Evolutionary conservation across 2,113 vertebrate species (phyloP), one percentile per base, ranked within the genome.

Genomic region (Poeciliopsis prolifica): DNA sequence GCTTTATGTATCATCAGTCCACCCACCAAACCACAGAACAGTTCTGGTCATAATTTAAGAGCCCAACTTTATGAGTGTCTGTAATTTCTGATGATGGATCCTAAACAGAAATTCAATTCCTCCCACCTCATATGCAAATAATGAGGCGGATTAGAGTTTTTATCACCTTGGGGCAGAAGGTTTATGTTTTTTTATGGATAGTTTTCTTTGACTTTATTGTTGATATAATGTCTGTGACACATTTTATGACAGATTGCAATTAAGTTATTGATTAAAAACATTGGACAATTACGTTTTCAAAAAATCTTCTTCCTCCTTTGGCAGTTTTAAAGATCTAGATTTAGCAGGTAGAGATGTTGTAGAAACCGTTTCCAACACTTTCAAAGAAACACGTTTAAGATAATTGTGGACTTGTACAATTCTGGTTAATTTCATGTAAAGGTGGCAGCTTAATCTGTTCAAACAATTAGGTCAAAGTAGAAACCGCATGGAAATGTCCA

Each of bases 281-380:
- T 13, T 22, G 22, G 17, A 19, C 51, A 44, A 77, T 22, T n/a
- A 11, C 61, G 28, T 54, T 17, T 68, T 28, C 14, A 70, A 68
- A 33, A 37, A 65, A 61, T 15, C 61, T 72, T 19, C 72, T 24
- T 42, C 28, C 61, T 28, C 28, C 35, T 65, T 65, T 29, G 17
- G 48, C 17, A 54, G 48, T 51, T 51, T 51, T 7, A 70, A 61
- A 33, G 40, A 33, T 4, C 65, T 65, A 63, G 24, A 61, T 58
- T n/a, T 54, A 26, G 29, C 42, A 31, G 35, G 12, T 40, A 64
- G 67, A 81, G 72, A 77, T 77, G 66, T 29, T 29, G 64, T 26
- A 75, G 28, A 40, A 63, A 62, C 17, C 24, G 70, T 74, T 42
- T 65, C 63, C 26, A 62, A 63, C 67, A 70, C 63, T 44, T 68